Conservation (phyloP, 2,113 vertebrate species). For the Gambusia holbrooki region DNA sequence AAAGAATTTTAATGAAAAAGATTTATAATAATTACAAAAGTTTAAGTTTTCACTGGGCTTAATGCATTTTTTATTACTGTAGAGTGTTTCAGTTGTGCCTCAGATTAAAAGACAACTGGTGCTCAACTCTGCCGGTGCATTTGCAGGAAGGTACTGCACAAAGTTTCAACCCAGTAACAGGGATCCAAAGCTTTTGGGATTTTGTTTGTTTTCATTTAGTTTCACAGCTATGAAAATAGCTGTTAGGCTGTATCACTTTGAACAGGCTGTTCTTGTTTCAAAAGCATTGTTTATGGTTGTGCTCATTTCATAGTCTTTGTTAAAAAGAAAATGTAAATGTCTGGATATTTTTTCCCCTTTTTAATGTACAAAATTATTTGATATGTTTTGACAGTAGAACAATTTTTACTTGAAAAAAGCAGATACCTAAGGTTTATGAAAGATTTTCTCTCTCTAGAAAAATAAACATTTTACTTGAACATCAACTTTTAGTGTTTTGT, state of each 20-base stretch:
- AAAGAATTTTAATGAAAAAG: background rate
- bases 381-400: constrained; percentile 3
- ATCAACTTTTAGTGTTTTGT: constrained; percentile 33
- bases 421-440: constrained; percentile 43
- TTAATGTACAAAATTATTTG: background rate
- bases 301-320: background rate
- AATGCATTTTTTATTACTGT: background rate
- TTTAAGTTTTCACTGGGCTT: background rate
- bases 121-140: background rate
- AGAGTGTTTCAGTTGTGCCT: background rate
- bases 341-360: background rate
- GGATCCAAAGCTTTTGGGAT: background rate
- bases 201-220: no score
- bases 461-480: background rate
- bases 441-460: background rate
- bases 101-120: background rate
- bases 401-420: constrained; percentile 16
- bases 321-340: background rate
- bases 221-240: no score
- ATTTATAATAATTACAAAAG: background rate
- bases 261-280: background rate
- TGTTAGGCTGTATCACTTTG: background rate
- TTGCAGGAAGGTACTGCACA: background rate
- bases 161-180: background rate
- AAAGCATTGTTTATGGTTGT: background rate